Evolutionary conservation across 92 coral and sea anemone species (phyloP).

Genomic region (Micromussa lordhowensis): DNA sequence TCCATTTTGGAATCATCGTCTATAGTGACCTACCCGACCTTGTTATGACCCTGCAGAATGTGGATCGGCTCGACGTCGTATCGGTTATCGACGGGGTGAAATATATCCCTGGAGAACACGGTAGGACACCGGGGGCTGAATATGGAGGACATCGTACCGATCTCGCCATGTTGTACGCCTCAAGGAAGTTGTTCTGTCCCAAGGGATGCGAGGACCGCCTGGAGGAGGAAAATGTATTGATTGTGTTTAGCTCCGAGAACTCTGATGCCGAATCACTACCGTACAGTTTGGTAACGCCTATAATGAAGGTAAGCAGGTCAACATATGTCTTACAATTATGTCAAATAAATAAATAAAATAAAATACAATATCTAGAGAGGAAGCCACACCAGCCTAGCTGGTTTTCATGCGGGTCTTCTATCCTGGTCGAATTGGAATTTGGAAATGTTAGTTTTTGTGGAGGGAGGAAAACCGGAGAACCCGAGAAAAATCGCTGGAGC

Average conservation of each 20-base stretch:
- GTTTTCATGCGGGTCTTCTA: no score
- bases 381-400: no score
- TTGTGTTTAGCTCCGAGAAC: conserved; percentile 26
- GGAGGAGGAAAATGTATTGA: conserved; percentile 21
- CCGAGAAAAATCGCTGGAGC: no score
- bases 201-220: conserved; percentile 20
- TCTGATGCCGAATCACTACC: conserved; percentile 17
- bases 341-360: no score
- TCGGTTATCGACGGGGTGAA: not conserved
- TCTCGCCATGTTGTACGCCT: conserved; percentile 39
- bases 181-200: conserved; percentile 21
- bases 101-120: conserved; percentile 9
- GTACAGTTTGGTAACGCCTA: conserved; percentile 3
- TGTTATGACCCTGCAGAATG: conserved; percentile 11
- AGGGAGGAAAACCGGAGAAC: no score
- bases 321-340: not conserved
- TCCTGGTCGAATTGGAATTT: no score
- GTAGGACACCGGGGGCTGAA: no score
- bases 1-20: conserved; percentile 22
- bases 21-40: conserved; percentile 22
- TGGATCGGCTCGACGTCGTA: not conserved
- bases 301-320: conserved; percentile 24
- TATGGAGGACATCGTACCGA: conserved; percentile 21
- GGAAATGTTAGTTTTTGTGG: no score
- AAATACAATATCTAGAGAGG: no score